Evolutionary conservation across 2,888 invertebrate genomes (phyloP), one percentile per base, ranked within the genome.

Genomic region (Leucania comma): DNA sequence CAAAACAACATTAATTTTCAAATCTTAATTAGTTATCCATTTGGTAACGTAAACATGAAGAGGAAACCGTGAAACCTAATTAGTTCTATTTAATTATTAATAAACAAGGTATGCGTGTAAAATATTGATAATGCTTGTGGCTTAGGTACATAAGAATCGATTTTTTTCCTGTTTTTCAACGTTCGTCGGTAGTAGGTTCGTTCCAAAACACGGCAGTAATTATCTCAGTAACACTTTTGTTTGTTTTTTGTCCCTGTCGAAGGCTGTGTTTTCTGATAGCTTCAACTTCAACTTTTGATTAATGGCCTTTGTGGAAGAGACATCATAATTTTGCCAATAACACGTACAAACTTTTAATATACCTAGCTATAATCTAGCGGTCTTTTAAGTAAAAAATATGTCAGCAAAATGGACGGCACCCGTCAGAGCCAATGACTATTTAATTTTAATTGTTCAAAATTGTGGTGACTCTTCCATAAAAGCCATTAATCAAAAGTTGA

Each of bases 161-260:
- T 48, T 46, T 56, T 20, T 81, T 60, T 82, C 82, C 80, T 78
- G 82, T 82, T 80, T 71, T 24, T 71, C 20, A 17, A 6, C 8
- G 46, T 9, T 8, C 48, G 53, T 58, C 32, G 65, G 74, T n/a
- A n/a, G 32, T 10, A 32, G 12, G 24, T 53, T 53, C 17, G 53
- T 20, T 54, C 14, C 0, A 29, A 8, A 17, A 20, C 20, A 20
- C 20, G 3, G 26, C 2, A 29, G 29, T 51, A 24, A 51, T 24
- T 51, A 24, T 5, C 51, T 50, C 0, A 22, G 12, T 50, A 42
- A 42, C 17, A 17, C 5, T 17, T 42, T 42, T 42, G 42, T 42
- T 4, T 5, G 17, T 42, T 42, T 42, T 42, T 42, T 42, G 42
- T 42, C 14, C 14, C 42, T 42, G 42, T 17, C 6, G 4, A 2